Percentiles rank a stretch among this genome's conserved stretches.
Conservation (phyloP, 2,797 vertebrate species). For the Fundulus diaphanus region DNA sequence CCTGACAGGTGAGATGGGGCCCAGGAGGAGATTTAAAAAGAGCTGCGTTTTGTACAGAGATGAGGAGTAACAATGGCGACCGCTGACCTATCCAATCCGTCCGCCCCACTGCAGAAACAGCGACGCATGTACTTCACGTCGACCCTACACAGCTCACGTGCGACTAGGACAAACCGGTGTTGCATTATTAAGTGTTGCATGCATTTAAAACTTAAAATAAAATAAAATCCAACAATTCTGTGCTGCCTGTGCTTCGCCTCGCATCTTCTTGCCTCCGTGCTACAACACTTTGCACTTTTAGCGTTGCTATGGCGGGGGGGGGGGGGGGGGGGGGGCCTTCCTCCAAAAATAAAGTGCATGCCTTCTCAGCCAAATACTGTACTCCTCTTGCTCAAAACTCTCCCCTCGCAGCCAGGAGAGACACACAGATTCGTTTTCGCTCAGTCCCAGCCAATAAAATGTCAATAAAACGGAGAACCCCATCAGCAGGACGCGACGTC, state of each 20-base stretch:
- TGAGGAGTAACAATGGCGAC: constrained; percentile 45
- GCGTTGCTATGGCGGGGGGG: neutral
- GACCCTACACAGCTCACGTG: constrained; percentile 62
- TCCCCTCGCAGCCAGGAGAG: neutral
- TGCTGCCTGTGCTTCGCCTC: constrained; percentile 13
- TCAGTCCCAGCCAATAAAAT: neutral
- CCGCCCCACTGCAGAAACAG: constrained; percentile 38
- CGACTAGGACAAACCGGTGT: constrained; percentile 40
- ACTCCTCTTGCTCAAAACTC: neutral
- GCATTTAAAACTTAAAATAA: constrained; percentile 54
- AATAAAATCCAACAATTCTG: constrained; percentile 27
- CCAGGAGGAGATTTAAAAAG: constrained; percentile 55
- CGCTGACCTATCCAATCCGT: constrained; percentile 43
- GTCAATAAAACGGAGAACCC: neutral
- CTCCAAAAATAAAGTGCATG: neutral
- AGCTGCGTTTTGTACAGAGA: constrained; percentile 82
- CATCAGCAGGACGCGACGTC: neutral
- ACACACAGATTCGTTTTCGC: neutral
- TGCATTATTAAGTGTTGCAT: constrained; percentile 58
- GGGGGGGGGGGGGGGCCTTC: neutral
- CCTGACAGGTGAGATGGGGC: constrained; percentile 46
- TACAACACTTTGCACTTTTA: constrained; percentile 27
- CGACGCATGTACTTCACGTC: constrained; percentile 27
- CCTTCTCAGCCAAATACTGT: neutral
- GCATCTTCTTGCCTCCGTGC: neutral